phyloP scores from a whole-genome alignment of 92 coral and sea anemone genomes.

The Zoanthus sociatus region DNA sequence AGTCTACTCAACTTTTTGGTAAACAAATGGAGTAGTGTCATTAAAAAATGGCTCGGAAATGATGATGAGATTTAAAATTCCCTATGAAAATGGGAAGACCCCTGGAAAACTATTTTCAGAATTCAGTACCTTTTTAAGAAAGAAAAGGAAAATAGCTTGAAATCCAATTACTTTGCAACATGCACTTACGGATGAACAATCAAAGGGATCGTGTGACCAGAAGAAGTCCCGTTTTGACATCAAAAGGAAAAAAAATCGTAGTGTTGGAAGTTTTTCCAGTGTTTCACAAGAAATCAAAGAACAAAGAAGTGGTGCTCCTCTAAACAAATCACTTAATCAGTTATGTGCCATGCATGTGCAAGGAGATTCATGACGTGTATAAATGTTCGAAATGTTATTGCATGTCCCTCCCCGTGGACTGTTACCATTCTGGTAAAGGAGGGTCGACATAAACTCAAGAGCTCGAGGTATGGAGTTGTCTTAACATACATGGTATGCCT shows the following conservation, averaged over 20 bases:
- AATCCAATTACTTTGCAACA: conserved; percentile 56
- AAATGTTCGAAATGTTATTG: conserved; percentile 10
- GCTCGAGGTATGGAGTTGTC: conserved; percentile 5
- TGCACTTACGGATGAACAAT: conserved; percentile 16
- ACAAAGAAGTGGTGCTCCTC: background rate
- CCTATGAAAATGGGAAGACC: background rate
- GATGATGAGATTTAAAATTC: conserved; percentile 18
- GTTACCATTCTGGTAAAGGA: background rate
- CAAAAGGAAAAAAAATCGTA: background rate
- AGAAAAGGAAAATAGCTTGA: conserved; percentile 57
- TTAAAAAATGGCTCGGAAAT: conserved; percentile 53
- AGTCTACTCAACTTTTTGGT: conserved; percentile 47
- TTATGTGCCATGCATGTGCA: conserved; percentile 11
- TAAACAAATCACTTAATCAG: background rate
- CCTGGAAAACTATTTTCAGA: conserved; percentile 36
- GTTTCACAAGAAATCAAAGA: background rate
- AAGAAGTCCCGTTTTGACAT: background rate
- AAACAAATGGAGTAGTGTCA: conserved; percentile 59
- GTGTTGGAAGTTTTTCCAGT: background rate
- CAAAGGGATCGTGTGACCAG: background rate
- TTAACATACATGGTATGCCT: too few species aligned
- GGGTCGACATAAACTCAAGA: background rate
- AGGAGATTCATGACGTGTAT: conserved; percentile 35
- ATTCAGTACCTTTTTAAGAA: conserved; percentile 51
- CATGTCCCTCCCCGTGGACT: too few species aligned